Evolutionary conservation across 2,888 invertebrate species (phyloP), one percentile per base, ranked within the genome.

Genomic region (Stenichneumon culpator): DNA sequence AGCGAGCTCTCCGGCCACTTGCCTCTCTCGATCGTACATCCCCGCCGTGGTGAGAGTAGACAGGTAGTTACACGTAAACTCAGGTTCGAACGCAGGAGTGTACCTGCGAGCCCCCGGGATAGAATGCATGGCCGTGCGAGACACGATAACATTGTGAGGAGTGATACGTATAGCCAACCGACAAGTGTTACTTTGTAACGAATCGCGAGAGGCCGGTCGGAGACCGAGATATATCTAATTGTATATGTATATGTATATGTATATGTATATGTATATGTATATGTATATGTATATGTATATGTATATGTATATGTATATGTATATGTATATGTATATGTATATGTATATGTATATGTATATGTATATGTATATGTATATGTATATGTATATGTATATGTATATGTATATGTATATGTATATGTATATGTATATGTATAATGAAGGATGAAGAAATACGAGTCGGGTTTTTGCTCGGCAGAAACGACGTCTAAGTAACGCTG

Each of bases 161-260:
- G 44, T 57, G 67, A 60, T 32, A n/a, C n/a, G n/a, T n/a, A 50
- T 72, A 78, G 68, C 28, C 78, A 32, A 68, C 69, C 82, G 70
- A 84, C 84, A 82, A 79, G 79, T 84, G 79, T 75, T 84, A 84
- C 82, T 82, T 82, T 84, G 84, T 84, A 82, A 63, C 68, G 70
- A 67, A 79, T 75, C 65, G 82, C 54, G 69, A 60, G 77, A 39
- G 65, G 28, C 9, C 32, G 19, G 3, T 7, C 16, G 6, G 32
- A 32, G 32, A 63, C 25, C 6, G 32, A 32, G 75, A 50, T 47
- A 47, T 14, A 52, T 22, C n/a, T 52, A 39, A 3, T 16, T 28
- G 50, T n/a, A 47, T 14, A 9, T 16, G 22, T 32, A 72, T 54
- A 1, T 32, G 6, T 32, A 32, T 39, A 3, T 39, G 11, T 11